These are phyloP conservation scores for Stichodactyla helianthus DNA, from an alignment of 64 coral and sea anemone genomes.

Conservation along the genomic window DNA sequence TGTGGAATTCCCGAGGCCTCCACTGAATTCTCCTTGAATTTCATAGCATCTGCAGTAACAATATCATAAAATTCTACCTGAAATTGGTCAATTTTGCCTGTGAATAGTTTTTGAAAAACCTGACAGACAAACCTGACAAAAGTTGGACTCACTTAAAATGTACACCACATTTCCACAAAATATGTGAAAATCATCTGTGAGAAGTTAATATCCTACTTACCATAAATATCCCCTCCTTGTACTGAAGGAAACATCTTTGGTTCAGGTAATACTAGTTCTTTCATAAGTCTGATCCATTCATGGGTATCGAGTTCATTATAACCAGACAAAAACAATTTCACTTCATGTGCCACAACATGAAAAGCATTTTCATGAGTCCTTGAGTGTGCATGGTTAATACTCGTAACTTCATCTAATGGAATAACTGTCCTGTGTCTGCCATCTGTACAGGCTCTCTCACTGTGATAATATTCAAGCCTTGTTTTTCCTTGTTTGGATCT, in stretches of 20 bases:
- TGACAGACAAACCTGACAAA: too few species aligned
- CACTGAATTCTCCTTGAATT: too few species aligned
- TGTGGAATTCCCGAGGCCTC: too few species aligned
- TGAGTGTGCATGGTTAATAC: slow-evolving; percentile 64
- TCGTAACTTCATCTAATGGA: slow-evolving; percentile 68
- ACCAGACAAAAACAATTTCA: slow-evolving; percentile 72
- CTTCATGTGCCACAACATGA: slow-evolving; percentile 62
- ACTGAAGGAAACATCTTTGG: slow-evolving; percentile 83
- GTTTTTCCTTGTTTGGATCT: slow-evolving; percentile 69
- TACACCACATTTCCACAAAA: too few species aligned
- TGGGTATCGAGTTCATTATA: slow-evolving; percentile 57
- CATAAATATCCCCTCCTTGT: slow-evolving; percentile 85
- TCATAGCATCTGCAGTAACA: too few species aligned
- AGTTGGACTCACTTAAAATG: too few species aligned
- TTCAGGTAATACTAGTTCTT: slow-evolving; percentile 90
- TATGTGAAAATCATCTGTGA: too few species aligned
- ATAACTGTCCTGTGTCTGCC: slow-evolving; percentile 73
- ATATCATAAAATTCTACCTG: too few species aligned
- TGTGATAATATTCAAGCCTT: slow-evolving; percentile 78
- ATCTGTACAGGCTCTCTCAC: slow-evolving; percentile 83
- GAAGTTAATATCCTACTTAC: slow-evolving; percentile 20
- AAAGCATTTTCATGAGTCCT: slow-evolving; percentile 65
- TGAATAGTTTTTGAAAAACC: too few species aligned
- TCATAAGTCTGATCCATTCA: slow-evolving; percentile 81
- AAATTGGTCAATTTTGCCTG: too few species aligned